Evolutionary conservation across 1,140 invertebrate genomes (phyloP), one percentile per base, ranked within the genome.

Genomic region (Cherax quadricarinatus): DNA sequence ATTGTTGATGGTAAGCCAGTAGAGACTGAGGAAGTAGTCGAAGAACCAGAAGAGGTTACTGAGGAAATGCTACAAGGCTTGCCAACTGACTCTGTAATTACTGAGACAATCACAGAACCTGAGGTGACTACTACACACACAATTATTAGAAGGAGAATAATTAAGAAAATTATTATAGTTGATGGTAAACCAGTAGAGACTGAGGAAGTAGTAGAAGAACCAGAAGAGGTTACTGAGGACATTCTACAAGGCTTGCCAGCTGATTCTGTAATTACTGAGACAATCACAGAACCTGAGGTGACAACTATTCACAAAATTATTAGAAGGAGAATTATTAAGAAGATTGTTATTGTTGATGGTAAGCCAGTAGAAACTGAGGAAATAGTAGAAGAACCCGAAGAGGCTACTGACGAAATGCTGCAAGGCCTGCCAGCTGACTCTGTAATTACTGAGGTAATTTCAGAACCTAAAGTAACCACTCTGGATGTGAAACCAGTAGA

Each of bases 171-270:
- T 18, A 66, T 86, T 16, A 86, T 86, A 41, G 41, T 86, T 73
- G 84, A 86, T 73, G 84, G 84, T 86, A 60, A 86, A 24, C 84
- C 84, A 21, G 84, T 86, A 16, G 84, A 86, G 60, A 86, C 84
- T 86, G 84, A 86, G 41, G 84, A 86, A 86, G 84, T 86, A 5
- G 62, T 86, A 60, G 73, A 88, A 57, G 86, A 88, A 57, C 86
- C 86, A 60, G 75, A 88, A 80, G 78, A 80, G 9, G 75, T 88
- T 14, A 88, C 73, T 88, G 75, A 88, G 51, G 86, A 88, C 41
- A 80, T 80, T 51, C 30, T 88, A 53, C 66, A 87, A 75, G 53
- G 51, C 4, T 3, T 78, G 41, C 49, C 66, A 78, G 66, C 86
- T 78, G 86, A 75, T 30, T 78, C 86, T 4, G 66, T 70, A 14